Evolutionary conservation across 2,888 invertebrate species (phyloP), one percentile per base, ranked within the genome.

Genomic region (Drosophila histrio): DNA sequence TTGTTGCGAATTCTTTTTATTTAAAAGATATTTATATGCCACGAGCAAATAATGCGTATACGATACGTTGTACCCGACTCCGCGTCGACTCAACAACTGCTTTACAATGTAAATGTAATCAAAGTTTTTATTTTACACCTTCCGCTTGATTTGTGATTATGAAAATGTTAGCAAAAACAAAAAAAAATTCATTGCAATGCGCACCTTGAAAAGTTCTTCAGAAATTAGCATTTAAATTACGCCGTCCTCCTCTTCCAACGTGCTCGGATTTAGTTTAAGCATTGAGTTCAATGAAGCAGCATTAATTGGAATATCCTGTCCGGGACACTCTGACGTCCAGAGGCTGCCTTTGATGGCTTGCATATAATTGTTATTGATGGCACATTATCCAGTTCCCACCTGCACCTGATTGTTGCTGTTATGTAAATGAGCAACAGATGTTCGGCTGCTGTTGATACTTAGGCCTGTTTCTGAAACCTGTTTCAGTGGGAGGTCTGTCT

Each of bases 31-130:
- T 62, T 71, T 67, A 64, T 71, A 62, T 50, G 74, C 56, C 57
- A 41, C 22, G 21, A 36, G 52, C 43, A 64, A 81, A 73, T 60
- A 70, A 50, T 58, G 46, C 44, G 70, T 39, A 84, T 77, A 77
- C 81, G 74, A 57, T 70, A 49, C 43, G 78, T 58, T 39, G 43
- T 17, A 11, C 36, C 36, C 21, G 9, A 15, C 17, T 38, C 19
- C 0, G n/a, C 15, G 19, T 13, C 2, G 15, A 21, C 58, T 21
- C 28, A 15, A 30, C 50, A 34, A 22, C 79, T 81, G 54, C 62
- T 86, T 85, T 85, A 83, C 77, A 84, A 81, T 86, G 74, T 80
- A 77, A 86, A 86, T 86, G 85, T 86, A 87, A 86, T 86, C 80
- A 82, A 85, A 85, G 79, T 82, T 85, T 49, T 22, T 71, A 47